These are phyloP conservation scores for Microtus richardsoni DNA, from an alignment of 2,113 vertebrate genomes.

Conservation along the genomic window DNA sequence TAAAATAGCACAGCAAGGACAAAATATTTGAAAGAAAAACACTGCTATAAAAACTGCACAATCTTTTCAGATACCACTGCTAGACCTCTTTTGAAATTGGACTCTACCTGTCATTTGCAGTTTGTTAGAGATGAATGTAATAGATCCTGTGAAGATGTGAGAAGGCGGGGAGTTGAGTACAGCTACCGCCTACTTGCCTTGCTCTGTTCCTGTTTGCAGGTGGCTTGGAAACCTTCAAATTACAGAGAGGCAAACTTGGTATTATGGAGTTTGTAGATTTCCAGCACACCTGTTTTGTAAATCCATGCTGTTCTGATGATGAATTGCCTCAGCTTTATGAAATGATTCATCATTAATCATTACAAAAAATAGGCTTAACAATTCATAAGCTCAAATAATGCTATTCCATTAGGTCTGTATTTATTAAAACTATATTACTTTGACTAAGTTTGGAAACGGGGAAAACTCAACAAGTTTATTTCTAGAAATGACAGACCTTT, in stretches of 20 bases:
- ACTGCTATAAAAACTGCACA: neutral
- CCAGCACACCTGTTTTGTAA: conserved; percentile 81
- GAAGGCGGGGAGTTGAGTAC: neutral
- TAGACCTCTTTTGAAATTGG: conserved; percentile 60
- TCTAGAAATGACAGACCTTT: conserved; percentile 33
- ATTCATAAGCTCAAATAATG: conserved; percentile 84
- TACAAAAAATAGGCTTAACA: conserved; percentile 84
- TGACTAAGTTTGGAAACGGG: conserved; percentile 44
- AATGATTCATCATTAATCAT: conserved; percentile 88
- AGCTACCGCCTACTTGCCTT: conserved; percentile 53
- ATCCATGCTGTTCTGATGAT: conserved; percentile 81
- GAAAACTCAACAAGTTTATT: conserved; percentile 53
- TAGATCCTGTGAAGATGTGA: conserved; percentile 43
- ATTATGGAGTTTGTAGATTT: conserved; percentile 69
- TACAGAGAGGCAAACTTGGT: conserved; percentile 34
- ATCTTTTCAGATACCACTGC: conserved; percentile 50
- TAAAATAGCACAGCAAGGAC: conserved; percentile 43
- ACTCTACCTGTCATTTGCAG: conserved; percentile 59
- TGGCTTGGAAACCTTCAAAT: conserved; percentile 71
- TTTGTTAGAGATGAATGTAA: conserved; percentile 64
- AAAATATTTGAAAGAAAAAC: conserved; percentile 68
- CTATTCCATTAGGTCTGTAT: conserved; percentile 73
- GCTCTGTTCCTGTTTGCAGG: conserved; percentile 60
- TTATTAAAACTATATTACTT: conserved; percentile 74
- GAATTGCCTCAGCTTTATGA: conserved; percentile 81